Evolutionary conservation across 2,113 vertebrate species (phyloP).

Genomic region (Zapornia atra): DNA sequence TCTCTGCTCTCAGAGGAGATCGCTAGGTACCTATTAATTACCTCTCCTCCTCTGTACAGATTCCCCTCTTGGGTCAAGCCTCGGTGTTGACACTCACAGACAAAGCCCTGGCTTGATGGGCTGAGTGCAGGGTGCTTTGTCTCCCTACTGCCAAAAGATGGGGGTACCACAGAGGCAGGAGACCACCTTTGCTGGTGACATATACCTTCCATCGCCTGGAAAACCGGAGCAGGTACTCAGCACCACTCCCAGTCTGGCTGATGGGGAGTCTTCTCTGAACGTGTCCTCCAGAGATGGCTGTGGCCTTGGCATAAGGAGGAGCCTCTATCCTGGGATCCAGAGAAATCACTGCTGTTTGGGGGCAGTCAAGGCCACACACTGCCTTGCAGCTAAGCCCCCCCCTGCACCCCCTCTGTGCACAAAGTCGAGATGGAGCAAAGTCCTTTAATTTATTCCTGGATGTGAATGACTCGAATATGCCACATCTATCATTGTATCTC

Average conservation of each 20-base stretch:
- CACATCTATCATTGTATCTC: conserved; percentile 46
- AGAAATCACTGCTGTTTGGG: background rate
- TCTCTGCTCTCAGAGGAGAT: background rate
- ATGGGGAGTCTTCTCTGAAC: background rate
- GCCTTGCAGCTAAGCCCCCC: background rate
- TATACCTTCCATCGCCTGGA: background rate
- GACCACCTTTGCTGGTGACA: background rate
- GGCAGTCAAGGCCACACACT: background rate
- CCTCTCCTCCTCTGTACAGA: background rate
- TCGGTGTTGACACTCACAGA: fast-evolving
- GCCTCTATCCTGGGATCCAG: background rate
- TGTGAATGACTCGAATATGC: background rate
- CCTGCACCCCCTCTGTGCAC: fast-evolving
- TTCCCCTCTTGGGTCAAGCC: background rate
- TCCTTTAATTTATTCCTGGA: background rate
- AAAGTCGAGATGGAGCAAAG: background rate
- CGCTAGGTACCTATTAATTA: background rate
- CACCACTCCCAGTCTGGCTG: background rate
- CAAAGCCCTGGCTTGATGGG: background rate
- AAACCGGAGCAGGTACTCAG: background rate
- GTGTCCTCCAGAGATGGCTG: fast-evolving
- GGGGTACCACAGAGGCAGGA: background rate
- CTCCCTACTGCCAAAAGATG: background rate
- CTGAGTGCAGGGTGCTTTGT: background rate
- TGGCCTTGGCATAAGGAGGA: background rate